Evolutionary conservation across 2,888 invertebrate species (phyloP).

Genomic region (Ochropleura leucogaster): DNA sequence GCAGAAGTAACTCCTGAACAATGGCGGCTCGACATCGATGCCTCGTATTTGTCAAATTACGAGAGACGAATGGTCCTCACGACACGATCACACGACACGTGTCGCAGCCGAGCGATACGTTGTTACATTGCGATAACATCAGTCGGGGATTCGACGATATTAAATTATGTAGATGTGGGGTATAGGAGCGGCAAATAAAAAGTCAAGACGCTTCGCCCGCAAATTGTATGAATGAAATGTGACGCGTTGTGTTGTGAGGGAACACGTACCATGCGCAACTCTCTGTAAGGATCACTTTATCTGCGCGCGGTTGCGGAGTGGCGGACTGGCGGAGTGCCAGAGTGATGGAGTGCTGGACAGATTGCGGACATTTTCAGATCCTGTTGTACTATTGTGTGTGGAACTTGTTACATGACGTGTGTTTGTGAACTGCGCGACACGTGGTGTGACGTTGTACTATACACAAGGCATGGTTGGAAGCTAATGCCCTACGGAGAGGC

Average conservation of each 20-base stretch:
- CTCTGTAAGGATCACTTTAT: conserved; percentile 32
- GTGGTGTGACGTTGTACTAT: background rate
- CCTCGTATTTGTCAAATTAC: conserved; percentile 39
- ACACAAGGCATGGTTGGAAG: background rate
- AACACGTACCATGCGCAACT: background rate
- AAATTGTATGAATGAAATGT: conserved; percentile 48
- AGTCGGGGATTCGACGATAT: conserved; percentile 27
- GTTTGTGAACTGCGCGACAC: no score
- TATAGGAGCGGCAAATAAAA: conserved; percentile 39
- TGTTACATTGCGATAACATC: conserved; percentile 19
- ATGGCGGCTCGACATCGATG: conserved; percentile 4
- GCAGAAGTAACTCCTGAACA: background rate
- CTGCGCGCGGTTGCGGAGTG: background rate
- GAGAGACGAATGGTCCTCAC: conserved; percentile 35
- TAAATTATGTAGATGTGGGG: conserved; percentile 45
- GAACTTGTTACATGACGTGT: background rate
- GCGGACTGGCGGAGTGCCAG: background rate
- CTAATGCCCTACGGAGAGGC: background rate
- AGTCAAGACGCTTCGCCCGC: conserved; percentile 34
- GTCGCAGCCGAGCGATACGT: conserved; percentile 18
- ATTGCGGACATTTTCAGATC: background rate
- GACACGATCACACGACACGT: conserved; percentile 16
- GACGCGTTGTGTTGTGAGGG: conserved; percentile 13
- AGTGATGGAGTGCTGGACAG: background rate
- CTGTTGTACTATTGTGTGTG: background rate